phyloP scores from a whole-genome alignment of 1,140 invertebrate genomes.

The Caenorhabditis inopinata region DNA sequence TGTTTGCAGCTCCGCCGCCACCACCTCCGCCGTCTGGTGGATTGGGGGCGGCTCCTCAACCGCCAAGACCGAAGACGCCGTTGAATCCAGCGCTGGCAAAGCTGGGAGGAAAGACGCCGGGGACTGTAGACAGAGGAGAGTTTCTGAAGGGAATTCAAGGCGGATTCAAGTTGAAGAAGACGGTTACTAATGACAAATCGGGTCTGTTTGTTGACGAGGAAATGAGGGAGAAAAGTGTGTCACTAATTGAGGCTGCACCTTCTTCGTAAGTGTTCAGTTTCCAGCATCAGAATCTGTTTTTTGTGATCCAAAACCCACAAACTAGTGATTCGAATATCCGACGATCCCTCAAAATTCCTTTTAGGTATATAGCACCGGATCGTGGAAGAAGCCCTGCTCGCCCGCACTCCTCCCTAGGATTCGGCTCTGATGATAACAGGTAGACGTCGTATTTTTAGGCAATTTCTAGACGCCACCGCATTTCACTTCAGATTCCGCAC shows the following conservation, averaged over 20 bases:
- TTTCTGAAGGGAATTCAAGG: conserved; percentile 35
- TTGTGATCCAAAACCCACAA: neutral
- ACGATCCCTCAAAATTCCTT: neutral
- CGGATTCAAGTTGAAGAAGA: conserved; percentile 33
- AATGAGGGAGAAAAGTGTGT: conserved; percentile 21
- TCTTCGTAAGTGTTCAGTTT: neutral
- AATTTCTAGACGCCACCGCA: neutral
- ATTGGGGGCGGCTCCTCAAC: neutral
- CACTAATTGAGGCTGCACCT: conserved; percentile 13
- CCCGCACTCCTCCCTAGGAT: neutral
- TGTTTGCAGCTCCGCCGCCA: neutral
- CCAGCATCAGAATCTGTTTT: neutral
- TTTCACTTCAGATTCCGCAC: conserved; percentile 15
- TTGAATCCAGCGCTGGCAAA: conserved; percentile 17
- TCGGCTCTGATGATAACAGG: conserved; percentile 1
- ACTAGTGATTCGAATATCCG: too few relatives aligned
- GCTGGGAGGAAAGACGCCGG: conserved; percentile 20
- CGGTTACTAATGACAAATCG: conserved; percentile 37
- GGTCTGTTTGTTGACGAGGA: conserved; percentile 42
- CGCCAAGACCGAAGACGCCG: conserved; percentile 6
- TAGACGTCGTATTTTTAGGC: neutral
- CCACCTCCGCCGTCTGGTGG: conserved; percentile 10
- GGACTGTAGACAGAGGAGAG: conserved; percentile 10
- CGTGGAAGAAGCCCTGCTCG: conserved; percentile 24
- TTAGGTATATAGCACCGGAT: conserved; percentile 18